Conservation (phyloP, 2,888 invertebrate species). For the Keiferia lycopersicella region DNA sequence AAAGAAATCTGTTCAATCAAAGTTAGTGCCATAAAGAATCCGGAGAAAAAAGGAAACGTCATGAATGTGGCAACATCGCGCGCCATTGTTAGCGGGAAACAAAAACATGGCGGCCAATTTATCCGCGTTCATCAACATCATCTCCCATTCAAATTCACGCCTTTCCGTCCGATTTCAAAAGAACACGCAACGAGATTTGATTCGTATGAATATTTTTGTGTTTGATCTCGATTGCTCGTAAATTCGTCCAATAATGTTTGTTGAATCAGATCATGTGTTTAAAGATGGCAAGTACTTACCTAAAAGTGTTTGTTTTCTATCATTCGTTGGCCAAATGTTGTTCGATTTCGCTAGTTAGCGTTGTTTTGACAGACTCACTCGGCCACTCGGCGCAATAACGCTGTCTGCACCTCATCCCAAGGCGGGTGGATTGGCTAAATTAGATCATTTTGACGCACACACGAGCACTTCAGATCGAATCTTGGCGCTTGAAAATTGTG, state of each 20-base stretch:
- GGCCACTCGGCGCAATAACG: conserved; percentile 61
- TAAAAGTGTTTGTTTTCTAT: conserved; percentile 75
- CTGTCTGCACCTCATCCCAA: conserved; percentile 62
- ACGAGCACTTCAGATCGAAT: conserved; percentile 32
- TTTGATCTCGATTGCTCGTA: conserved; percentile 71
- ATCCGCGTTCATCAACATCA: conserved; percentile 48
- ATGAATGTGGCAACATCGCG: conserved; percentile 58
- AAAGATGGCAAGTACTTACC: conserved; percentile 59
- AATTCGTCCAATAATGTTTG: conserved; percentile 71
- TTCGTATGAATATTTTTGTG: conserved; percentile 57
- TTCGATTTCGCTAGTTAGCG: conserved; percentile 71
- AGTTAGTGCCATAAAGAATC: conserved; percentile 58
- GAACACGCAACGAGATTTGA: conserved; percentile 43
- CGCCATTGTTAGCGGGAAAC: conserved; percentile 57
- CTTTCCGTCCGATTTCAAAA: conserved; percentile 48
- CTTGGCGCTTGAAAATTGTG: conserved; percentile 12
- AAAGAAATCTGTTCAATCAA: conserved; percentile 56
- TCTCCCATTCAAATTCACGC: conserved; percentile 53
- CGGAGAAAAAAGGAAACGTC: conserved; percentile 52
- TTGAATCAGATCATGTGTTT: conserved; percentile 69
- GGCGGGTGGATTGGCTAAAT: conserved; percentile 50
- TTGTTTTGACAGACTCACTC: conserved; percentile 78
- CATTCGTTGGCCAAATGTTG: conserved; percentile 73
- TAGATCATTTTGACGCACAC: conserved; percentile 40
- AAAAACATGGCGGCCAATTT: conserved; percentile 60